These are phyloP conservation scores for Blomia tropicalis DNA, from an alignment of 2,888 invertebrate genomes.

Conservation along the genomic window DNA sequence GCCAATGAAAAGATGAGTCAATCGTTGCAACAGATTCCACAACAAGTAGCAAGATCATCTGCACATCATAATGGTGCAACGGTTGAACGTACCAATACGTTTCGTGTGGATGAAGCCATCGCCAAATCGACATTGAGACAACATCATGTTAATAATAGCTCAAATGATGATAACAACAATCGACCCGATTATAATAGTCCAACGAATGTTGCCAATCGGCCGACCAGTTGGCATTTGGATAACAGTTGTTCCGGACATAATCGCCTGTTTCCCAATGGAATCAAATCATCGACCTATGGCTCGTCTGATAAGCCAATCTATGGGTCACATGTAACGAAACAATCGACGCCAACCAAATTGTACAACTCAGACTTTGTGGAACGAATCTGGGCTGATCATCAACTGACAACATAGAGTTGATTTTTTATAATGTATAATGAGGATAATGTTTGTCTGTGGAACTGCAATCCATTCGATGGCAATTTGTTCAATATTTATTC, in stretches of 20 bases:
- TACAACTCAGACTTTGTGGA: slow-evolving; percentile 11
- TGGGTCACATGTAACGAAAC: not conserved
- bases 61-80: not conserved
- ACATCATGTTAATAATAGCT: not conserved
- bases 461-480: too few relatives aligned
- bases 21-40: slow-evolving; percentile 24
- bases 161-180: not conserved
- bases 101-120: slow-evolving; percentile 13
- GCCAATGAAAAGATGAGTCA: slow-evolving; percentile 25
- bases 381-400: slow-evolving; percentile 20
- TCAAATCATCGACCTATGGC: too few relatives aligned
- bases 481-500: too few relatives aligned
- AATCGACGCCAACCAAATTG: not conserved
- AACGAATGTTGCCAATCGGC: slow-evolving; percentile 23
- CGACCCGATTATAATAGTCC: not conserved
- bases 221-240: slow-evolving; percentile 29
- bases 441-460: too few relatives aligned
- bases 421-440: not conserved
- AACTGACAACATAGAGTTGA: slow-evolving; percentile 15
- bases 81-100: not conserved
- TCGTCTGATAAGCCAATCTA: not conserved
- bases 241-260: not conserved
- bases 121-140: slow-evolving; percentile 8
- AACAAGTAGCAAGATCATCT: not conserved
- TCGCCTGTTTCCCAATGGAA: not conserved